Conservation (phyloP, 1,140 invertebrate species). For the Drosophila virilis region DNA sequence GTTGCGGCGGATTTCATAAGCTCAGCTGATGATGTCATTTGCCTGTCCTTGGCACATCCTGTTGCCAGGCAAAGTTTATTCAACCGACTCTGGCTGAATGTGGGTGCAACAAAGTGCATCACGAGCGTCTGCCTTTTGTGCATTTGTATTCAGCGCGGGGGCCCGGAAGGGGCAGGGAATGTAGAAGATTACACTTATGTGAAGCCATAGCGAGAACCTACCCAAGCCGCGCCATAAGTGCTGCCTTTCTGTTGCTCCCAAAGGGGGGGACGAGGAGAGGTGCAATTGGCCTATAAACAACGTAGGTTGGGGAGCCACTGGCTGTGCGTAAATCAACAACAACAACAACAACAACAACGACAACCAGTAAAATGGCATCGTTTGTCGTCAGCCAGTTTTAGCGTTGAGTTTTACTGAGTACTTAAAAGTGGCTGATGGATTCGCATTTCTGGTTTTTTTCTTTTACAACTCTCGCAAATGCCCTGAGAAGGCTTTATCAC, state of each 20-base stretch:
- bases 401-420: constrained; percentile 34
- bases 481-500: not conserved
- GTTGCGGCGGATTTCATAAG: not conserved
- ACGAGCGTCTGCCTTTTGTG: constrained; percentile 19
- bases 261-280: not conserved
- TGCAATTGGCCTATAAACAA: constrained; percentile 29
- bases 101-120: constrained; percentile 37
- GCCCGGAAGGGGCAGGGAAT: not conserved
- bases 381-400: constrained; percentile 50
- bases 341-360: constrained; percentile 25
- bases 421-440: constrained; percentile 36
- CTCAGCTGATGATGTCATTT: constrained; percentile 29
- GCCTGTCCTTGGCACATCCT: constrained; percentile 46
- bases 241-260: constrained; percentile 1
- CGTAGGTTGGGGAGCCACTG: constrained; percentile 36
- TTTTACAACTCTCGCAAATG: not conserved
- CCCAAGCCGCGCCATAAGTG: constrained; percentile 32
- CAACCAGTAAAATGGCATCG: constrained; percentile 23
- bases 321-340: constrained; percentile 50
- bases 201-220: constrained; percentile 46
- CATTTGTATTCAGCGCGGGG: constrained; percentile 2
- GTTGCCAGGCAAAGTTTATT: constrained; percentile 65
- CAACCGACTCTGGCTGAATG: constrained; percentile 37
- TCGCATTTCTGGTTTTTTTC: constrained; percentile 60
- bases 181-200: constrained; percentile 26